Evolutionary conservation across 2,888 invertebrate species (phyloP).

Genomic region (Pristionchus japonicus): DNA sequence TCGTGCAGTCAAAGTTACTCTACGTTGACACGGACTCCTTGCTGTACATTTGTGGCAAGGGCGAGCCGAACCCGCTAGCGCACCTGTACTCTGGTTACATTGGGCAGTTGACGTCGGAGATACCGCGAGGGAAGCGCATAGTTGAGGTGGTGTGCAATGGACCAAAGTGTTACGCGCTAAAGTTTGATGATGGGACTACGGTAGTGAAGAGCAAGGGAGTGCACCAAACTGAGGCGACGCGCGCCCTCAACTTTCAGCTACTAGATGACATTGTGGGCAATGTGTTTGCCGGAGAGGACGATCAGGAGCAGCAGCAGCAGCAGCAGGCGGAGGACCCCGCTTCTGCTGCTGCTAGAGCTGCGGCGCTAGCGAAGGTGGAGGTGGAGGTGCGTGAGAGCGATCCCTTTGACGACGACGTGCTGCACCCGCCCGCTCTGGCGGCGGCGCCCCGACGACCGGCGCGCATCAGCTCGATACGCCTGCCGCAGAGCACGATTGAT

Average conservation of each 20-base stretch:
- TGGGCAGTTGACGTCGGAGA: background rate
- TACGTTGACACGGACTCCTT: background rate
- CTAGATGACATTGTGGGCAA: too few species aligned
- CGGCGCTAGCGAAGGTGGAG: too few species aligned
- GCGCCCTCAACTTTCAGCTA: too few species aligned
- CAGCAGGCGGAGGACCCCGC: too few species aligned
- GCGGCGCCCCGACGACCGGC: too few species aligned
- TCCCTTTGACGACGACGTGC: too few species aligned
- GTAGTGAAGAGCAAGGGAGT: background rate
- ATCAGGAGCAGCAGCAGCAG: too few species aligned
- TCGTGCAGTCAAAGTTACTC: background rate
- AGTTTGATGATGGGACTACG: background rate
- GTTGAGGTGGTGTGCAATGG: background rate
- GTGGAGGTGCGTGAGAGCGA: too few species aligned
- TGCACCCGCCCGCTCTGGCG: too few species aligned
- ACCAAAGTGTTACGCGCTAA: background rate
- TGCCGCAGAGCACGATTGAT: background rate
- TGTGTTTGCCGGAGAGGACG: too few species aligned
- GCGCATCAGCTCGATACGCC: background rate
- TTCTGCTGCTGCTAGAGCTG: too few species aligned
- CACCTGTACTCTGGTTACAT: background rate
- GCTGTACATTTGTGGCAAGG: background rate
- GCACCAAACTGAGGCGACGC: background rate
- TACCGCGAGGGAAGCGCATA: background rate
- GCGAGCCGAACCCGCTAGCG: background rate